Evolutionary conservation across 2,113 vertebrate genomes (phyloP), one percentile per base, ranked within the genome.

Genomic region (Aix galericulata): DNA sequence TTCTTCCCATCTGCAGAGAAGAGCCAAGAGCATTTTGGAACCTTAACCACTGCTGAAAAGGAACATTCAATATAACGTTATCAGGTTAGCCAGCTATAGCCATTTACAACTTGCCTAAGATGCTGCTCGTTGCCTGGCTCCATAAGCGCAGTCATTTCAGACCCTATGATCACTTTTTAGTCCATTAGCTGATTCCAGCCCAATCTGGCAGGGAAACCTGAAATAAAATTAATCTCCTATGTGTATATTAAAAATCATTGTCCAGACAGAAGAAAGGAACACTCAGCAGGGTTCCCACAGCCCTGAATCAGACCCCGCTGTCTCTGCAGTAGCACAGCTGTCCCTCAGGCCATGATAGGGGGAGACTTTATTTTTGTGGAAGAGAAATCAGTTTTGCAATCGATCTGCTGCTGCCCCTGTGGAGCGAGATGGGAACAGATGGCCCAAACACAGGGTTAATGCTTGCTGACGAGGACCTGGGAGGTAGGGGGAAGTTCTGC

Each of bases 271-370:
- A 73, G 27, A 82, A 7, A 27, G 46, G 13, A 77, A 42, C 15
- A 25, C 23, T 68, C 40, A 27, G 36, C 16, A 29, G 56, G 7
- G 75, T 44, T 38, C 26, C 9, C 6, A 5, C 40, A 40, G 40
- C 40, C 20, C 62, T 58, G 36, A 80, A 20, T 36, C 3, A 11
- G 31, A 31, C 31, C 76, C 72, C 53, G 15, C 67, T 76, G n/a
- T 38, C 36, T 73, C 68, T 76, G 59, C 21, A 22, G 6, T 32
- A 25, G 76, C 40, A 17, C 40, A 82, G 40, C 34, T 79, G 40
- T 58, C 56, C 48, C n/a, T 0, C 0, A 52, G 72, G 29, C 63
- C 68, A 60, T 0, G 4, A 7, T 1, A 15, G 76, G 22, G 32
- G 55, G 46, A 79, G 17, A 44, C 44, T 42, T 58, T 34, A 9